Base-by-base conservation (phyloP, 2,888 invertebrate genomes). In the Dolomedes plantarius region DNA sequence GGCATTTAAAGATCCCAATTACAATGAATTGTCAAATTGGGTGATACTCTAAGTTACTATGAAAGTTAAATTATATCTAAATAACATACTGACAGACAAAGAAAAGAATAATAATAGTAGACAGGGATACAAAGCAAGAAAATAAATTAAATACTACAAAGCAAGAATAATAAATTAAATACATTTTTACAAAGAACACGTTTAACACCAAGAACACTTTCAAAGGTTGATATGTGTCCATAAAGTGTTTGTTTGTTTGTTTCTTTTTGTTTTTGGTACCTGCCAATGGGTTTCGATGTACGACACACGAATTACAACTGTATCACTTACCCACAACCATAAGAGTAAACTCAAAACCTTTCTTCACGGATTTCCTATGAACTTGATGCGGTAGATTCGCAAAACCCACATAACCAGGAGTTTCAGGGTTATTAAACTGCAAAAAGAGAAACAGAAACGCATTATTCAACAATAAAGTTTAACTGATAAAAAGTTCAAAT, bases 301-400 rank as follows among this genome's bases (percentile, higher is more conserved):
- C n/a, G n/a, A n/a, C n/a, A n/a, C n/a, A n/a, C n/a, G n/a, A n/a
- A 16, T 16, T 11, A 16, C 46, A 46, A 16, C 46, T 46, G 16
- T 6, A 11, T 11, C 7, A 46, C 92, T 89, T 90, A 92, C 93
- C 97, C 9, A 97, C 98, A 78, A 98, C 98, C 98, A 98, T 98
- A 13, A 98, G 92, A 0, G 98, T 98, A 91, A 98, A 98, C 92
- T 98, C 98, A 91, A 98, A 98, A 28, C 98, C 98, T 91, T 98
- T 98, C 92, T 98, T 98, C 76, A 98, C 98, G 0, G 97, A 98
- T 92, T 98, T 98, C 88, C 98, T 93, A 91, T 98, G 98, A 31
- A 98, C 98, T 92, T 98, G 98, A 92, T 98, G 98, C 0, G 98
- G 98, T 50, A 98, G 92, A 93, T 98, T 98, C 73, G 98, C 98